Evolutionary conservation across 2,113 vertebrate genomes (phyloP).

Genomic region (Parotia lawesii): DNA sequence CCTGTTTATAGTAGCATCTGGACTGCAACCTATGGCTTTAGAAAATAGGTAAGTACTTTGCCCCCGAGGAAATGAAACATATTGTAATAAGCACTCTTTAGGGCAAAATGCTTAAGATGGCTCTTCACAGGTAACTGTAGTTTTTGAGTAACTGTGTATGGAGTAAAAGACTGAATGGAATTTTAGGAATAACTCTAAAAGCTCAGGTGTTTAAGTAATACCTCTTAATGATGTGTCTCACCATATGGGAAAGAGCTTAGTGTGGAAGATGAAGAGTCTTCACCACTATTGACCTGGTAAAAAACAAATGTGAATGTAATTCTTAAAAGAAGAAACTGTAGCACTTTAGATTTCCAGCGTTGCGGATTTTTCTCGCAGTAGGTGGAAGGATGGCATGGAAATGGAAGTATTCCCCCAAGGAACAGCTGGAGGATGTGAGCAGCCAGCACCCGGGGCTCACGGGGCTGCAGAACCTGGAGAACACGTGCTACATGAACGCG

Average conservation of each 20-base stretch:
- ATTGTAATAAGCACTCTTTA: background rate
- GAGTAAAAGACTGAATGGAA: background rate
- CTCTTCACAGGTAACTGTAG: background rate
- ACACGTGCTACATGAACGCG: conserved; percentile 86
- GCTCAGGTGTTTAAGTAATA: background rate
- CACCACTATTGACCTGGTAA: no score
- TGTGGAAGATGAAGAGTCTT: background rate
- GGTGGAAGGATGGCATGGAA: background rate
- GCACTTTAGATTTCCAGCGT: background rate
- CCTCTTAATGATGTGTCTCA: background rate
- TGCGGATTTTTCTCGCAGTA: background rate
- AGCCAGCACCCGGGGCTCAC: conserved; percentile 63
- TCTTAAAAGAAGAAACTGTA: background rate
- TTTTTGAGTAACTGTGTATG: background rate
- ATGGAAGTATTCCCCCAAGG: background rate
- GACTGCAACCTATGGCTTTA: background rate
- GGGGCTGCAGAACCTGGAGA: conserved; percentile 80
- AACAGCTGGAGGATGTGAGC: background rate
- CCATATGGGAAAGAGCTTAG: background rate
- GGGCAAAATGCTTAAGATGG: background rate
- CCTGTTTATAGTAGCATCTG: background rate
- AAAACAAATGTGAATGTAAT: background rate
- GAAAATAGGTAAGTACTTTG: background rate
- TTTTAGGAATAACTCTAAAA: background rate
- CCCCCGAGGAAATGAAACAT: background rate